Evolutionary conservation across 2,888 invertebrate species (phyloP), one percentile per base, ranked within the genome.

Genomic region (Euplagia quadripunctaria): DNA sequence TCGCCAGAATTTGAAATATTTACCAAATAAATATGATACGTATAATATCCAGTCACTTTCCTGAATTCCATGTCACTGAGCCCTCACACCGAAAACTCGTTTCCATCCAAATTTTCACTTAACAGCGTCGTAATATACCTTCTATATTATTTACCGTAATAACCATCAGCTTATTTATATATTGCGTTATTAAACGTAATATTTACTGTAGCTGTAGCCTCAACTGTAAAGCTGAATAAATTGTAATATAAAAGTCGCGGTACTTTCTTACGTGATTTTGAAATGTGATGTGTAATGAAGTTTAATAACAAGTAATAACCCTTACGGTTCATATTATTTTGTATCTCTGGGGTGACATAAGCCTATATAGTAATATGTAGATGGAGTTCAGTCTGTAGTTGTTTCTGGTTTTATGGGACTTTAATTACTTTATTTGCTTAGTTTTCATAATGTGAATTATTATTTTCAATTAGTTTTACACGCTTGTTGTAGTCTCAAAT

Each of bases 231-330:
- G 64, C 8, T 70, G 55, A 52, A 70, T 55, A 43, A 16, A 51
- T 43, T 17, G 42, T 64, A 63, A 66, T 11, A 46, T 52, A 66
- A 65, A 16, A 41, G 66, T 67, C 72, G 51, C 3, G 31, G 49
- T 72, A 82, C 58, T 74, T 67, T 75, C 68, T 79, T 68, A 69
- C 72, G 68, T 73, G 75, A 82, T 76, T 72, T 68, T 69, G 70
- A 69, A 80, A 74, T 70, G 65, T 75, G 74, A 63, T 71, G 17
- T 41, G 20, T 61, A 69, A 75, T 74, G 68, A 73, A 81, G 73
- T 79, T 79, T 76, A 76, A 80, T 82, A 74, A 78, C 58, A 55
- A 61, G 43, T 74, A 71, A 55, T 75, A 58, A 76, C 51, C 67
- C 55, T 78, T 74, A 72, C 52, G 46, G 65, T 41, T 12, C 3